A percentile compares a stretch with the other conserved stretches of the same genome.
These are phyloP conservation scores for Acanthopleura granulata DNA, from an alignment of 2,888 invertebrate genomes.

Conservation along the genomic window DNA sequence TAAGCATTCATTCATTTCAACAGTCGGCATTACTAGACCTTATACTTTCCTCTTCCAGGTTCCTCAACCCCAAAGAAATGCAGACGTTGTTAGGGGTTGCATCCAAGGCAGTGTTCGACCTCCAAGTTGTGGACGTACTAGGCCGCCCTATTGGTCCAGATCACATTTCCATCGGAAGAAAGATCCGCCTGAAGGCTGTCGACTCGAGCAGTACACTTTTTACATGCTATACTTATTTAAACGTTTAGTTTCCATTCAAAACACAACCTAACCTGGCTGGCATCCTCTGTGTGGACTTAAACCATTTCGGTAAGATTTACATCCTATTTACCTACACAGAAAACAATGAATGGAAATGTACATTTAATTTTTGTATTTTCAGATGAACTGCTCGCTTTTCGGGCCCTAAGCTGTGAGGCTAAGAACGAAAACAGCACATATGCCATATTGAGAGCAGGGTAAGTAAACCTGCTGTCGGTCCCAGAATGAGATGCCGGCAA, in stretches of 20 bases:
- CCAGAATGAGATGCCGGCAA: too few species aligned
- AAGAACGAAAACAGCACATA: slow-evolving; percentile 1
- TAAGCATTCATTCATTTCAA: too few species aligned
- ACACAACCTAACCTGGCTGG: too few species aligned
- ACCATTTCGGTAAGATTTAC: too few species aligned
- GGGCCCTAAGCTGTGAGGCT: background rate
- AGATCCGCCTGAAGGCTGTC: background rate
- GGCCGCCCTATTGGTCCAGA: background rate
- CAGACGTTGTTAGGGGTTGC: background rate
- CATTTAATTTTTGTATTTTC: background rate
- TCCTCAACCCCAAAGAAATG: background rate
- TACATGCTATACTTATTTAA: too few species aligned
- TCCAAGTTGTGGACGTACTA: background rate
- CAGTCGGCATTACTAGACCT: too few species aligned
- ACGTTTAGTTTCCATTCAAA: too few species aligned
- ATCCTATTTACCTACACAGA: too few species aligned
- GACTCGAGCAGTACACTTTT: background rate
- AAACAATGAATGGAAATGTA: too few species aligned
- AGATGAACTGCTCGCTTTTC: background rate
- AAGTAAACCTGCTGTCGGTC: background rate
- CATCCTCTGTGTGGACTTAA: too few species aligned
- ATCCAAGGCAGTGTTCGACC: background rate
- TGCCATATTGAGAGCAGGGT: background rate
- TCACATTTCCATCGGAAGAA: background rate
- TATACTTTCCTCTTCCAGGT: background rate